phyloP scores from a whole-genome alignment of 2,888 invertebrate genomes.

The Mermis nigrescens region DNA sequence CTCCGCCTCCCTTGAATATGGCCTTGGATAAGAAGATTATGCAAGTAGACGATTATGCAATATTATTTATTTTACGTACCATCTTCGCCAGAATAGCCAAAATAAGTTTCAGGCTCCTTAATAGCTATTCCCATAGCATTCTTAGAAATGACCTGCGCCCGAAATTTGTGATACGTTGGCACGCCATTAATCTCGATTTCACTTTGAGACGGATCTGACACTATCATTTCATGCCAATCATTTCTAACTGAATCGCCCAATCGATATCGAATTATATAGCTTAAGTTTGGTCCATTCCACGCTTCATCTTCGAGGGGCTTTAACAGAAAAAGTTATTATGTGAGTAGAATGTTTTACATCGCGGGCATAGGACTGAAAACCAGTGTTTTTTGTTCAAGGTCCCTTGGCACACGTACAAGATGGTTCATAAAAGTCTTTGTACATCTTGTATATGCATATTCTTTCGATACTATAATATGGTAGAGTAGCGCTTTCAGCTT shows the following conservation, averaged over 20 bases:
- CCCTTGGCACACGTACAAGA: too few species aligned
- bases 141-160: slow-evolving; percentile 51
- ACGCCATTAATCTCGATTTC: slow-evolving; percentile 53
- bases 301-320: slow-evolving; percentile 82
- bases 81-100: slow-evolving; percentile 84
- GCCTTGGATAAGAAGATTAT: too few species aligned
- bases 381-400: too few species aligned
- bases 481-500: too few species aligned
- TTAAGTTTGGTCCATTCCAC: slow-evolving; percentile 82
- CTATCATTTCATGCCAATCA: slow-evolving; percentile 25
- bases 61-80: too few species aligned
- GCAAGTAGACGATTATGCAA: too few species aligned
- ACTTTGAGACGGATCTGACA: slow-evolving; percentile 36
- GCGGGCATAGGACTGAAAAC: too few species aligned
- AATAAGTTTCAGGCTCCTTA: slow-evolving; percentile 60
- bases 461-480: too few species aligned
- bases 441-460: too few species aligned
- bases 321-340: slow-evolving; percentile 16
- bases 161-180: slow-evolving; percentile 70
- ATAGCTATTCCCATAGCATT: slow-evolving; percentile 24
- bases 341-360: too few species aligned
- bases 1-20: too few species aligned
- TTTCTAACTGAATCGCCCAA: not conserved
- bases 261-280: slow-evolving; percentile 43
- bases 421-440: too few species aligned